phyloP scores from a whole-genome alignment of 2,113 vertebrate species.

The Oceanites oceanicus region DNA sequence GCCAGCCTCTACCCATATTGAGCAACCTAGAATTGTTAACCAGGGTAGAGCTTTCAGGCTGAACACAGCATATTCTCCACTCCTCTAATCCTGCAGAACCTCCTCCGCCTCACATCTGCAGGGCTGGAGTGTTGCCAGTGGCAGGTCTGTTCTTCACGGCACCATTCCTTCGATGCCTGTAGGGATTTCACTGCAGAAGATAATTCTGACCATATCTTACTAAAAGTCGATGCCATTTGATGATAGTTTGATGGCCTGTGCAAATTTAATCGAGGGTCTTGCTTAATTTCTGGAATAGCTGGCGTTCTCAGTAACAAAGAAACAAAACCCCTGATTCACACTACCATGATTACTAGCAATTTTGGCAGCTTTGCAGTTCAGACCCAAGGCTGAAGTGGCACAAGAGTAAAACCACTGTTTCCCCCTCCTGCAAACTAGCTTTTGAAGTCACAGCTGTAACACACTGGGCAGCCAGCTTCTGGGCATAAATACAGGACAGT shows the following conservation, averaged over 20 bases:
- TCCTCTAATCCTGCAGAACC: conserved; percentile 36
- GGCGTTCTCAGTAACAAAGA: not conserved
- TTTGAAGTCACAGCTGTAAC: not conserved
- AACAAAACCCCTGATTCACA: not conserved
- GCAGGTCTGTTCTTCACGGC: conserved; percentile 40
- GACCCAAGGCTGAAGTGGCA: not conserved
- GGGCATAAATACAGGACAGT: conserved; percentile 23
- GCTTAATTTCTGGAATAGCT: not conserved
- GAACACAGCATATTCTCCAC: not conserved
- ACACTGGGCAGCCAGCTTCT: not conserved
- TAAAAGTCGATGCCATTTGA: conserved; percentile 25
- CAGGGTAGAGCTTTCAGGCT: conserved; percentile 30
- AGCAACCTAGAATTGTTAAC: not conserved
- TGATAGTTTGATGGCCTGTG: not conserved
- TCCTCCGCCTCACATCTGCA: conserved; percentile 65
- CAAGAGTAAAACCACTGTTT: not conserved
- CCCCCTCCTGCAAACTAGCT: not conserved
- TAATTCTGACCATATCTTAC: conserved; percentile 30
- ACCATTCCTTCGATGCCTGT: conserved; percentile 15
- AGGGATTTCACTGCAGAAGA: conserved; percentile 50
- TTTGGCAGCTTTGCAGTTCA: not conserved
- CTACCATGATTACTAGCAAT: not conserved
- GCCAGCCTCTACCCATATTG: conserved; percentile 27
- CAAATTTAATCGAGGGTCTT: not conserved
- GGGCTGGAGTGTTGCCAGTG: conserved; percentile 45